These are phyloP conservation scores for Orgyia antiqua DNA, from an alignment of 2,888 invertebrate species.

Conservation along the genomic window DNA sequence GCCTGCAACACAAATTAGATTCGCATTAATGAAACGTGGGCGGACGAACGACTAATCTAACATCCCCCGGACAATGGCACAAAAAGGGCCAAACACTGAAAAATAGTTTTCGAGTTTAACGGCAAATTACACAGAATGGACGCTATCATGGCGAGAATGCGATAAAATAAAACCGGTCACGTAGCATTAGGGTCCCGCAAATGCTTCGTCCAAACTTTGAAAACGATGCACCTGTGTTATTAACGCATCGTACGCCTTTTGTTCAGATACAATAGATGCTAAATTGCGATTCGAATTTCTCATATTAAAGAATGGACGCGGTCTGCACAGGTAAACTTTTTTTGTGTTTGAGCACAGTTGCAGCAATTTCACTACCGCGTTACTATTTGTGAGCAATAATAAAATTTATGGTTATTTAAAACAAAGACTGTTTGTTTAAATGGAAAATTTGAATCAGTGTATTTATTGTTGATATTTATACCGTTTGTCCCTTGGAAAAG, in stretches of 20 bases:
- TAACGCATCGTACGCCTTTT: constrained; percentile 68
- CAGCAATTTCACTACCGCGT: constrained; percentile 29
- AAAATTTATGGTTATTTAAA: constrained; percentile 2
- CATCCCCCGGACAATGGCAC: constrained; percentile 48
- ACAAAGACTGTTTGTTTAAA: no score
- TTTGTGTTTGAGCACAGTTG: constrained; percentile 30
- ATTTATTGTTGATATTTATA: no score
- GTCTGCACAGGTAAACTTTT: constrained; percentile 51
- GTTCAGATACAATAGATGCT: constrained; percentile 69
- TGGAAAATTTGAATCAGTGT: no score
- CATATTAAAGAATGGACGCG: constrained; percentile 48
- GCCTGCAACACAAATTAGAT: constrained; percentile 60
- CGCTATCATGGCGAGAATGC: constrained; percentile 62
- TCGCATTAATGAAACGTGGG: constrained; percentile 70
- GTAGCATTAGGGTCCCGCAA: constrained; percentile 41
- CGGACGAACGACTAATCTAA: constrained; percentile 53
- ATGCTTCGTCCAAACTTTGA: constrained; percentile 43
- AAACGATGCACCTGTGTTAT: constrained; percentile 74
- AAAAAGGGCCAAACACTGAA: constrained; percentile 60
- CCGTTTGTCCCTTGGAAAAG: no score
- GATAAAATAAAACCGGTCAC: constrained; percentile 69
- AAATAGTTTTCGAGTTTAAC: constrained; percentile 65
- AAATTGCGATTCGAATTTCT: constrained; percentile 73
- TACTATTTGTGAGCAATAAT: constrained; percentile 8
- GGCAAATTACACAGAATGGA: constrained; percentile 66